These are phyloP conservation scores for Trichogramma dendrolimi DNA, from an alignment of 2,888 invertebrate species.

Conservation along the genomic window DNA sequence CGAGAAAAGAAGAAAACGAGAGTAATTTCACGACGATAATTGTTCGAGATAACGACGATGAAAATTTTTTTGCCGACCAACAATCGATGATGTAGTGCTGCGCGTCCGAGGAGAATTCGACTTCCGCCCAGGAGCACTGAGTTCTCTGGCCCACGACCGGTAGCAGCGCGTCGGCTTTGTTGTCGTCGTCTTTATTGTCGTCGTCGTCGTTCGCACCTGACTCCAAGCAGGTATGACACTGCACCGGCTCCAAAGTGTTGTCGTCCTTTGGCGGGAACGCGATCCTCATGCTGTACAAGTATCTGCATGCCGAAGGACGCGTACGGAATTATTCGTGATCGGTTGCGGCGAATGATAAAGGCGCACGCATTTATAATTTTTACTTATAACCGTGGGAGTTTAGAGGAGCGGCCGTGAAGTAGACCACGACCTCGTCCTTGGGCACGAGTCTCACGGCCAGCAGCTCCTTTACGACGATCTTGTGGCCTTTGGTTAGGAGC, in stretches of 20 bases:
- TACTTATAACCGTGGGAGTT: constrained; percentile 3
- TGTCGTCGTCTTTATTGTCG: background rate
- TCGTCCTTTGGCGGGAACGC: constrained; percentile 8
- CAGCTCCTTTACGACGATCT: constrained; percentile 9
- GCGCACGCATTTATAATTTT: background rate
- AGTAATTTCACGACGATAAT: background rate
- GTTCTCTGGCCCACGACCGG: constrained; percentile 4
- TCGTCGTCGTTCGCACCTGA: background rate
- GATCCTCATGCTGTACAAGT: constrained; percentile 17
- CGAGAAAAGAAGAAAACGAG: background rate
- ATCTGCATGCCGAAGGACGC: background rate
- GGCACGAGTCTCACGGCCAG: background rate
- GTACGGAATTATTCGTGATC: too few species aligned
- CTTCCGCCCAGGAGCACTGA: constrained; percentile 17
- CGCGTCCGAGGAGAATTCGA: constrained; percentile 9
- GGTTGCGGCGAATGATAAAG: too few species aligned
- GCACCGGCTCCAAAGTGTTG: constrained; percentile 2
- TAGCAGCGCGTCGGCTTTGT: background rate
- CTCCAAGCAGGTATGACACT: constrained; percentile 20
- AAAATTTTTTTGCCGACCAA: constrained; percentile 8
- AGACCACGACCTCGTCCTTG: constrained; percentile 9
- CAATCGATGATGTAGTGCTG: constrained; percentile 24
- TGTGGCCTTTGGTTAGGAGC: background rate
- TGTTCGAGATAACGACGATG: background rate
- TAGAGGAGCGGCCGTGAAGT: constrained; percentile 20